These are phyloP conservation scores for Mantis religiosa DNA, from an alignment of 2,888 invertebrate species.

Conservation along the genomic window DNA sequence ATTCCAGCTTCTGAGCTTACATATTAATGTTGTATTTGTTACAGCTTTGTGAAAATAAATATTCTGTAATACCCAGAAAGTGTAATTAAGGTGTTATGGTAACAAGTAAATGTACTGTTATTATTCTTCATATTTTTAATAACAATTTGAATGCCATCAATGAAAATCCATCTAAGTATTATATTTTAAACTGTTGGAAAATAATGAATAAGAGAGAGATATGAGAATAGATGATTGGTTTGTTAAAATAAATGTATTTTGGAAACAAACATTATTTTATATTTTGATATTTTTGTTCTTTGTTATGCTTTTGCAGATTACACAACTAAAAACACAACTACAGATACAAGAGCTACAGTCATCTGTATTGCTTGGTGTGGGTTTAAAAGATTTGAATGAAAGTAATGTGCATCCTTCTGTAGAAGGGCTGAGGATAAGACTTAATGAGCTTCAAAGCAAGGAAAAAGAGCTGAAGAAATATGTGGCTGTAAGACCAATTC, in stretches of 20 bases:
- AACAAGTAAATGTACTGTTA: too few relatives aligned
- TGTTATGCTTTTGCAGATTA: conserved; percentile 30
- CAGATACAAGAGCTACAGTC: conserved; percentile 56
- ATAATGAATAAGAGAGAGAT: too few relatives aligned
- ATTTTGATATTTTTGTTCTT: too few relatives aligned
- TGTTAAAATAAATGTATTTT: too few relatives aligned
- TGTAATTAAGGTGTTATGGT: too few relatives aligned
- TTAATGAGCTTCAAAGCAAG: conserved; percentile 43
- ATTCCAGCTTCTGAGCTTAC: too few relatives aligned
- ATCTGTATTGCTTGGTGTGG: conserved; percentile 12
- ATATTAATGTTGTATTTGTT: too few relatives aligned
- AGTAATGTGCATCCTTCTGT: conserved; percentile 50
- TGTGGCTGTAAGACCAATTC: conserved; percentile 53
- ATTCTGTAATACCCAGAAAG: too few relatives aligned
- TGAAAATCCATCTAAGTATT: not conserved
- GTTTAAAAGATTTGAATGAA: conserved; percentile 41
- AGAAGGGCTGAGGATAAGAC: conserved; percentile 44
- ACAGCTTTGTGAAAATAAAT: too few relatives aligned
- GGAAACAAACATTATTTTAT: too few relatives aligned
- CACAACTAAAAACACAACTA: conserved; percentile 51
- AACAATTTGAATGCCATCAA: not conserved
- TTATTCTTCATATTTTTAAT: not conserved
- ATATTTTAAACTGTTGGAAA: too few relatives aligned
- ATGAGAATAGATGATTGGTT: too few relatives aligned
- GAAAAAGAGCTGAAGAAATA: conserved; percentile 49